A percentile compares a stretch with the other conserved stretches of the same genome.
Conservation (phyloP, 1,140 invertebrate genomes). For the Colletes latitarsis region DNA sequence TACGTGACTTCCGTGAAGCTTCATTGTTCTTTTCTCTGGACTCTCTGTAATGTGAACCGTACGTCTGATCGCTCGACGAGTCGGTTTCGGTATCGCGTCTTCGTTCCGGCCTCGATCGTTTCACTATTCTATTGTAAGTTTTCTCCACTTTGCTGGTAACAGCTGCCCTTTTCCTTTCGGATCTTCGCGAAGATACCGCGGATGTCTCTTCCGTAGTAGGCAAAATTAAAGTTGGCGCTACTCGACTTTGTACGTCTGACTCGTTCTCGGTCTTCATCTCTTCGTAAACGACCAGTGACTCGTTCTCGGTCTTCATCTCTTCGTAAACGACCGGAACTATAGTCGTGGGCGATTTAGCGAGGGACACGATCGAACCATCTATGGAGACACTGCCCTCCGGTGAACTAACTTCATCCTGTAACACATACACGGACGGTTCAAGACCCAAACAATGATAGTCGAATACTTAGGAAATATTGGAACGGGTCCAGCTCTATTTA, state of each 20-base stretch:
- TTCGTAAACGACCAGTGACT: neutral
- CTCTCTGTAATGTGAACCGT: constrained; percentile 83
- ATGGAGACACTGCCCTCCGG: constrained; percentile 64
- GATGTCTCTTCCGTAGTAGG: constrained; percentile 35
- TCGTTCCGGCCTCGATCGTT: constrained; percentile 9
- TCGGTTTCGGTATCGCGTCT: constrained; percentile 63
- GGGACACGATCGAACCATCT: constrained; percentile 57
- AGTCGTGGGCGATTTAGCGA: neutral
- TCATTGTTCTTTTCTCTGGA: constrained; percentile 89
- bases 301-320: constrained; percentile 32
- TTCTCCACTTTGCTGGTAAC: constrained; percentile 15
- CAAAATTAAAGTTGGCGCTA: constrained; percentile 47
- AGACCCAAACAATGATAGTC: no score
- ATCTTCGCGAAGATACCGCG: constrained; percentile 31
- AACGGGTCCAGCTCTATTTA: neutral
- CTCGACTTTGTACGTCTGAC: neutral
- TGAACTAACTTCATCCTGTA: constrained; percentile 71
- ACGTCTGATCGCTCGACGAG: constrained; percentile 65
- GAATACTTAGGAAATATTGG: no score
- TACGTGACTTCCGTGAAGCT: constrained; percentile 86
- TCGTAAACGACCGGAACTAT: neutral
- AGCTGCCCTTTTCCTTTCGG: constrained; percentile 18
- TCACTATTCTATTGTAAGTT: neutral
- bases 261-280: constrained; percentile 36
- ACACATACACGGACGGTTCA: neutral